Conservation (phyloP, 2,888 invertebrate species). For the Aspidiotus rigidus region DNA sequence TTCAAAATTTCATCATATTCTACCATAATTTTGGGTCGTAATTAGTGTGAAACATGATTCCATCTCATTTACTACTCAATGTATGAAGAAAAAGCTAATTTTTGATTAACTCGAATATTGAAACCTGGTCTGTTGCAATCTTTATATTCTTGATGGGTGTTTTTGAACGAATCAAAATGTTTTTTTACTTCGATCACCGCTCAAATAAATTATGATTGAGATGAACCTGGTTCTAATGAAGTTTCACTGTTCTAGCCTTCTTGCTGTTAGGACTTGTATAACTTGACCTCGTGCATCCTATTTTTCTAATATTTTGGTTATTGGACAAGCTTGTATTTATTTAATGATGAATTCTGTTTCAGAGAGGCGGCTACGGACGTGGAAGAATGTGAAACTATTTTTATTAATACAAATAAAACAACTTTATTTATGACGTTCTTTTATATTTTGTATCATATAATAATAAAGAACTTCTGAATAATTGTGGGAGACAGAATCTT, state of each 20-base stretch:
- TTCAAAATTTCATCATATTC: neutral
- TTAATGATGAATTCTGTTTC: conserved; percentile 7
- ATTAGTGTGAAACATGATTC: neutral
- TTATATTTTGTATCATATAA: neutral
- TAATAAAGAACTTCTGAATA: too few species aligned
- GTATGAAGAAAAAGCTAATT: too few species aligned
- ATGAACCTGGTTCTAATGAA: too few species aligned
- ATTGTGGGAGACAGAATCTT: too few species aligned
- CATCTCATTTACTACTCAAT: too few species aligned
- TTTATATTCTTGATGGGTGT: too few species aligned
- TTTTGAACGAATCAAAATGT: too few species aligned
- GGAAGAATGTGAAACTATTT: conserved; percentile 22
- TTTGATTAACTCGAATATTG: too few species aligned
- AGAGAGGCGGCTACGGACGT: conserved; percentile 31
- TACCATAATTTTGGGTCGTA: neutral
- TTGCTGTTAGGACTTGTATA: neutral
- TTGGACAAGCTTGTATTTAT: neutral
- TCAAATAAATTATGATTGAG: too few species aligned
- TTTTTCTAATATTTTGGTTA: neutral
- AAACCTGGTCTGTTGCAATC: too few species aligned
- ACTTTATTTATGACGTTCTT: conserved; percentile 2
- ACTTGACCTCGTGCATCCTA: too few species aligned
- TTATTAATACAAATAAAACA: conserved; percentile 13
- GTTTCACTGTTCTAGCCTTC: neutral
- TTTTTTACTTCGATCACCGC: too few species aligned